These are phyloP conservation scores for Alouatta palliata DNA, from an alignment of 2,113 vertebrate species.

Conservation along the genomic window DNA sequence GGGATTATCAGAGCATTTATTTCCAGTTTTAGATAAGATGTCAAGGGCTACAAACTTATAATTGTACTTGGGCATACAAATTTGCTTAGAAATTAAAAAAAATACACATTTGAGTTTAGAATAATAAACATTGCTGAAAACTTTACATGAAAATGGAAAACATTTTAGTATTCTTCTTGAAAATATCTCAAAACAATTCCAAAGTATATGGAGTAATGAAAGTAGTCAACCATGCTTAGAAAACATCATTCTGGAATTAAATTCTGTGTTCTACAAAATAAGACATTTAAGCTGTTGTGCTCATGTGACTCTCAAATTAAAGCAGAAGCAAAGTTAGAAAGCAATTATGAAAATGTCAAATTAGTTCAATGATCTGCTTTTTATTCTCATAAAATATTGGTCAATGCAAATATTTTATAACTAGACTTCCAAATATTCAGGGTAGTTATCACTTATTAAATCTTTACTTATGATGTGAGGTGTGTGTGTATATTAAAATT, in stretches of 20 bases:
- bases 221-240: not conserved
- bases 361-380: constrained; percentile 2
- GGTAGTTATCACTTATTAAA: not conserved
- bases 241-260: constrained; percentile 27
- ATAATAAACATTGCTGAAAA: not conserved
- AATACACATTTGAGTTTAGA: not conserved
- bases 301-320: not conserved
- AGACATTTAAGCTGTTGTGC: not conserved
- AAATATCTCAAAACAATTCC: not conserved
- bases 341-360: constrained; percentile 4
- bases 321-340: not conserved
- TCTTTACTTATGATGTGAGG: not conserved
- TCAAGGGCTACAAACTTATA: not conserved
- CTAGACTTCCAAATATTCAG: not conserved
- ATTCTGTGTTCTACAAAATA: not conserved
- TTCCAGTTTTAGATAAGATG: not conserved
- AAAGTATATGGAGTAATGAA: not conserved
- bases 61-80: not conserved
- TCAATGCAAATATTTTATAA: not conserved
- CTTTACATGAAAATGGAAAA: not conserved
- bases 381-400: not conserved
- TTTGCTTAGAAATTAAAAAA: not conserved
- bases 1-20: not conserved
- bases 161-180: constrained; percentile 16
- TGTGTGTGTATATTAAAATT: not conserved